Conservation (phyloP, 2,113 vertebrate genomes). For the human region DNA sequence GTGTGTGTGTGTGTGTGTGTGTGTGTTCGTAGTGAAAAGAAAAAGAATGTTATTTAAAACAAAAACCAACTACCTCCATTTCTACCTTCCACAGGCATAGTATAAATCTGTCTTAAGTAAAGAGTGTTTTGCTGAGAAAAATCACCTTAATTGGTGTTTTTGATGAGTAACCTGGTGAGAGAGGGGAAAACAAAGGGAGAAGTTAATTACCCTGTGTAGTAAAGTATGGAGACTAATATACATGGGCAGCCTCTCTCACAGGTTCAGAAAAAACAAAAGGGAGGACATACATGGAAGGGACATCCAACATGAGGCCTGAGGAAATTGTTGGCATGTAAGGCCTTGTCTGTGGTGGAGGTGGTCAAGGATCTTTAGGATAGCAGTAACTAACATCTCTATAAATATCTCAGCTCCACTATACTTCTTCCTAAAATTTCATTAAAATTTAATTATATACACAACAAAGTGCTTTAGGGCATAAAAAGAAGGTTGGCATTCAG, state of each 20-base stretch:
- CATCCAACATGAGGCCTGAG: background rate
- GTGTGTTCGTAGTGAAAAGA: background rate
- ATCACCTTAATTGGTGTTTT: background rate
- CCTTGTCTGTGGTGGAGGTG: background rate
- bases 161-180: background rate
- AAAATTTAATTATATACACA: background rate
- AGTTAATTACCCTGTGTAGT: background rate
- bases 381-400: background rate
- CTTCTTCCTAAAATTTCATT: background rate
- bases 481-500: background rate
- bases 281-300: background rate
- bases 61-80: background rate
- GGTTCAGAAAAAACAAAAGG: background rate
- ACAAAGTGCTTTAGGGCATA: background rate
- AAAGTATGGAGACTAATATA: background rate
- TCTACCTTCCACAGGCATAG: background rate
- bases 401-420: background rate
- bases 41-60: conserved; percentile 29
- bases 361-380: background rate
- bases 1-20: background rate
- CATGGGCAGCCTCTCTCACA: background rate
- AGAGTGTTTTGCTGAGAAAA: conserved; percentile 14
- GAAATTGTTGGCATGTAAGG: background rate
- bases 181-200: background rate
- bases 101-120: background rate